These are phyloP conservation scores for Cephalopterus ornatus DNA, from an alignment of 2,113 vertebrate genomes.

Conservation along the genomic window DNA sequence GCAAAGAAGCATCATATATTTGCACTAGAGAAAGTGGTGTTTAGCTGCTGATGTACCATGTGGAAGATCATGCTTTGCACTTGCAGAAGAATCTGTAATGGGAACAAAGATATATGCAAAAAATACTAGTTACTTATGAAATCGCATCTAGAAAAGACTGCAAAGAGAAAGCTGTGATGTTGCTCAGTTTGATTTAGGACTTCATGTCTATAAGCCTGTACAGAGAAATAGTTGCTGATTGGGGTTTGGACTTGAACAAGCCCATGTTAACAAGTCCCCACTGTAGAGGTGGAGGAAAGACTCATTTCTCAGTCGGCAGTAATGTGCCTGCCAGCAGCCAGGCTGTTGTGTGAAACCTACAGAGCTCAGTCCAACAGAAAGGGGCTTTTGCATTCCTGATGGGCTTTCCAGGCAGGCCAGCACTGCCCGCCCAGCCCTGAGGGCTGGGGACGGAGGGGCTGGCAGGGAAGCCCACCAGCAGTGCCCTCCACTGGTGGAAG, in stretches of 20 bases:
- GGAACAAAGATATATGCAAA: neutral
- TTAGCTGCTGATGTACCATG: neutral
- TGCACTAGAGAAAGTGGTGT: neutral
- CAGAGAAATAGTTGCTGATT: neutral
- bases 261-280: neutral
- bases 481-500: neutral
- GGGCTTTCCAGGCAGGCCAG: neutral
- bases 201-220: neutral
- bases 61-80: neutral
- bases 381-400: neutral
- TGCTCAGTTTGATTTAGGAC: neutral
- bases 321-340: neutral
- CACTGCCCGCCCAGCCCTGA: neutral
- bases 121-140: neutral
- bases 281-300: neutral
- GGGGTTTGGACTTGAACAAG: neutral
- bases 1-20: neutral
- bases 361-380: neutral
- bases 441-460: neutral
- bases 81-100: neutral
- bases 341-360: neutral
- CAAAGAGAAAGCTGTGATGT: neutral
- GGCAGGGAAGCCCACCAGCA: rapidly evolving
- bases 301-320: neutral
- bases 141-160: neutral